Percentiles rank a stretch among this genome's conserved stretches.
phyloP scores from a whole-genome alignment of 1,140 invertebrate genomes.

The Batillaria attramentaria region DNA sequence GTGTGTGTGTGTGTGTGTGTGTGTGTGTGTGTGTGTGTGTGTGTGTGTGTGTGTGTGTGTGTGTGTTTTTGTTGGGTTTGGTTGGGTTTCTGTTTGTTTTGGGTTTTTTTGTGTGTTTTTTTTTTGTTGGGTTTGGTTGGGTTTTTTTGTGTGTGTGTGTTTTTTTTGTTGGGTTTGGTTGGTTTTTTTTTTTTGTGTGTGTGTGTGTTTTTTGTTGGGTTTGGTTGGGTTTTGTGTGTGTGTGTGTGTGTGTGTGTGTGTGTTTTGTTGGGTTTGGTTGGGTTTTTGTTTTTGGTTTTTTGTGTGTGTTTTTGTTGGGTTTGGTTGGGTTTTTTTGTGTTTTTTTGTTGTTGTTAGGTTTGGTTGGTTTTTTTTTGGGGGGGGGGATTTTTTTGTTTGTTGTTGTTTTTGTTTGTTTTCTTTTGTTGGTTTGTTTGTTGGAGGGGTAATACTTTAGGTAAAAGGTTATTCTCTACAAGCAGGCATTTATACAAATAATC shows the following conservation, averaged over 20 bases:
- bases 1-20: slow-evolving; percentile 17
- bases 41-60: slow-evolving; percentile 13
- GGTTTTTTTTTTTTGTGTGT: neutral
- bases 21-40: slow-evolving; percentile 12
- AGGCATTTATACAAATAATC: too few species aligned
- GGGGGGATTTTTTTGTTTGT: too few species aligned
- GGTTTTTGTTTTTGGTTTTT: neutral
- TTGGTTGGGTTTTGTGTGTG: neutral
- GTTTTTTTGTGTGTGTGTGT: slow-evolving; percentile 4
- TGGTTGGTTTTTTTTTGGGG: too few species aligned
- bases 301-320: slow-evolving; percentile 6
- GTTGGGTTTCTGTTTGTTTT: neutral
- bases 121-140: neutral
- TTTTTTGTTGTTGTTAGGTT: too few species aligned
- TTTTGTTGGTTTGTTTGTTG: too few species aligned
- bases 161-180: neutral
- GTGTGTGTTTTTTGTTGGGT: neutral
- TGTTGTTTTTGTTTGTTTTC: too few species aligned
- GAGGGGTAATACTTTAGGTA: too few species aligned
- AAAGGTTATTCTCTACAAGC: too few species aligned
- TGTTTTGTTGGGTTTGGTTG: neutral
- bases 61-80: slow-evolving; percentile 4
- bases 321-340: too few species aligned
- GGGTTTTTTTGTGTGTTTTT: neutral
- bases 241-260: slow-evolving; percentile 16